Evolutionary conservation across 2,888 invertebrate species (phyloP).

Genomic region (Parelbella ahira): DNA sequence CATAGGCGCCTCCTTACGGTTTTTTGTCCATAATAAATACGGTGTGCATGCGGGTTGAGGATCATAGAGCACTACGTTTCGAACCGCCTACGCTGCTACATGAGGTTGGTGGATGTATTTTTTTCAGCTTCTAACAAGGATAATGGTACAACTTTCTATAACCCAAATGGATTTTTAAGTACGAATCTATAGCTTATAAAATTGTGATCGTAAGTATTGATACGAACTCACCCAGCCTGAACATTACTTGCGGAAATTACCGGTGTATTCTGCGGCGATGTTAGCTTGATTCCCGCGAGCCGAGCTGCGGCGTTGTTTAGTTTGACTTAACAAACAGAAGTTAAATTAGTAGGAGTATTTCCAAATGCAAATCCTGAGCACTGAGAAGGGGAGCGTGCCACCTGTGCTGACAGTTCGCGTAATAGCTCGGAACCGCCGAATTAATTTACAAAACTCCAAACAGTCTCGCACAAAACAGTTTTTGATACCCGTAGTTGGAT

Average conservation of each 20-base stretch:
- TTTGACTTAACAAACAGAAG: slow-evolving; percentile 63
- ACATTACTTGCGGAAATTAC: slow-evolving; percentile 7
- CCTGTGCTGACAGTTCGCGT: slow-evolving; percentile 75
- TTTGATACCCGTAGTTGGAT: slow-evolving; percentile 52
- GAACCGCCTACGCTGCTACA: too few relatives aligned
- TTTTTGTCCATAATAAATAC: too few relatives aligned
- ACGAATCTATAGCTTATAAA: too few relatives aligned
- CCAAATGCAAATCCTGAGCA: slow-evolving; percentile 65
- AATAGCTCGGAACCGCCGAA: slow-evolving; percentile 74
- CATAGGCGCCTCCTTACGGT: too few relatives aligned
- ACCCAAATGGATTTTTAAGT: too few relatives aligned
- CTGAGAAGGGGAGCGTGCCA: slow-evolving; percentile 54
- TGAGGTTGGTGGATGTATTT: too few relatives aligned
- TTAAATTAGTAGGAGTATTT: slow-evolving; percentile 72
- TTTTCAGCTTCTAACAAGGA: too few relatives aligned
- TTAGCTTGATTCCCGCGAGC: slow-evolving; percentile 41
- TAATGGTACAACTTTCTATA: too few relatives aligned
- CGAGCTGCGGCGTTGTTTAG: slow-evolving; percentile 53
- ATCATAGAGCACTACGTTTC: too few relatives aligned
- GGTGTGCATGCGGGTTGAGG: too few relatives aligned
- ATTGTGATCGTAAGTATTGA: too few relatives aligned
- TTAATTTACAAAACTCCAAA: slow-evolving; percentile 75
- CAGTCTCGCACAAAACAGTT: slow-evolving; percentile 64
- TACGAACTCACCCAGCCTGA: too few relatives aligned
- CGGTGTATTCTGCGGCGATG: slow-evolving; percentile 24